These are phyloP conservation scores for Cydia fagiglandana DNA, from an alignment of 1,140 invertebrate genomes.

Conservation along the genomic window DNA sequence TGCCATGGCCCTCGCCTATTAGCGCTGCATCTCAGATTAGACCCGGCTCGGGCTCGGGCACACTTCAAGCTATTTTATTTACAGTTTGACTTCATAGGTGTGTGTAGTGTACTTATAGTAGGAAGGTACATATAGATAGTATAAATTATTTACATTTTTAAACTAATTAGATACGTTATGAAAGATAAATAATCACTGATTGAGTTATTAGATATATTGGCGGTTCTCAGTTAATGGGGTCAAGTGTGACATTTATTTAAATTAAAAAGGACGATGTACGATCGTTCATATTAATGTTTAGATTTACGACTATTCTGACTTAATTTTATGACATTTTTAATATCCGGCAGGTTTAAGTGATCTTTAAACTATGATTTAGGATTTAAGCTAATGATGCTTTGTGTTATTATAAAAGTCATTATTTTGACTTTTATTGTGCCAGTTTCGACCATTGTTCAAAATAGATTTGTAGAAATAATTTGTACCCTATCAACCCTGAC, in stretches of 20 bases:
- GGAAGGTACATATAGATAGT: too few species aligned
- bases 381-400: slow-evolving; percentile 6
- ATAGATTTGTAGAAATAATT: too few species aligned
- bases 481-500: too few species aligned
- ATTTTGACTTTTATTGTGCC: neutral
- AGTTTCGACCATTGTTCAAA: neutral
- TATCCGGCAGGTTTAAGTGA: neutral
- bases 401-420: neutral
- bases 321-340: neutral
- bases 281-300: neutral
- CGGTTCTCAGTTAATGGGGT: neutral
- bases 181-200: too few species aligned
- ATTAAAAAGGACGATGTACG: neutral
- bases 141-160: too few species aligned
- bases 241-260: slow-evolving; percentile 6
- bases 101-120: too few species aligned
- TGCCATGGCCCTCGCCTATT: slow-evolving; percentile 61
- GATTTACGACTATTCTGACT: neutral
- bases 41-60: slow-evolving; percentile 35
- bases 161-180: too few species aligned
- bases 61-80: slow-evolving; percentile 42
- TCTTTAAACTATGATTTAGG: neutral
- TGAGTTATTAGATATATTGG: too few species aligned
- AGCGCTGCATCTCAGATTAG: slow-evolving; percentile 49
- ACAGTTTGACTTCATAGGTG: too few species aligned